A percentile compares a stretch with the other conserved stretches of the same genome.
phyloP scores from a whole-genome alignment of 37 sponge, comb jelly and placozoan species.

The Petrosia ficiformis region DNA sequence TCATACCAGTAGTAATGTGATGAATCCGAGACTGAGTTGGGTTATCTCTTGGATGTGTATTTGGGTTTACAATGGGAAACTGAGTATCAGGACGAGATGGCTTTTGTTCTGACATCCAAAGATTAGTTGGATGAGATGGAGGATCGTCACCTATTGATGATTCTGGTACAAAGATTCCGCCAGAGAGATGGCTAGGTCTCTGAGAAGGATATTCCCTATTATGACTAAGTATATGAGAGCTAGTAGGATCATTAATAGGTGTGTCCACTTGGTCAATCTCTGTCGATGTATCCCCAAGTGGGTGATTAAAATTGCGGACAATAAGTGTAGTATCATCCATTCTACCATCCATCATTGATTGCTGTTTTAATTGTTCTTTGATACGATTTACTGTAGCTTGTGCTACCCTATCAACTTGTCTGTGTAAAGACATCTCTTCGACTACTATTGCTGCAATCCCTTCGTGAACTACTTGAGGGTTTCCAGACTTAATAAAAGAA shows the following conservation, averaged over 20 bases:
- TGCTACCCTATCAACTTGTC: slow-evolving; percentile 10
- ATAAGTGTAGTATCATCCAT: slow-evolving; percentile 77
- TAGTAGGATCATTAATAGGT: no score
- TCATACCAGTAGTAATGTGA: not conserved
- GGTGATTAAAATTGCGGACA: slow-evolving; percentile 49
- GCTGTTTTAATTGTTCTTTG: not conserved
- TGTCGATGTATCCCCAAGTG: not conserved
- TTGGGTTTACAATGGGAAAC: not conserved
- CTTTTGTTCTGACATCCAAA: not conserved
- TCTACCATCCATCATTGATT: not conserved
- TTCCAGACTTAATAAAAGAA: slow-evolving; percentile 5
- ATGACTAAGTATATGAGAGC: not conserved
- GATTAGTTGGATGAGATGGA: not conserved
- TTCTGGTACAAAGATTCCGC: not conserved
- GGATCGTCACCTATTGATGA: not conserved
- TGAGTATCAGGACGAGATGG: not conserved
- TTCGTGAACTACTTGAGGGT: slow-evolving; percentile 28
- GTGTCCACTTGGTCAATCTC: not conserved
- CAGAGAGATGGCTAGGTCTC: not conserved
- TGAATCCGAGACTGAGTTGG: not conserved
- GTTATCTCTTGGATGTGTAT: no score
- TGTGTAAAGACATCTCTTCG: slow-evolving; percentile 21
- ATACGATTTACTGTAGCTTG: slow-evolving; percentile 52
- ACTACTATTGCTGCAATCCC: slow-evolving; percentile 43
- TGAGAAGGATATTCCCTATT: not conserved